Evolutionary conservation across 2,888 invertebrate genomes (phyloP), one percentile per base, ranked within the genome.

Genomic region (Lycocerus yunnanus): DNA sequence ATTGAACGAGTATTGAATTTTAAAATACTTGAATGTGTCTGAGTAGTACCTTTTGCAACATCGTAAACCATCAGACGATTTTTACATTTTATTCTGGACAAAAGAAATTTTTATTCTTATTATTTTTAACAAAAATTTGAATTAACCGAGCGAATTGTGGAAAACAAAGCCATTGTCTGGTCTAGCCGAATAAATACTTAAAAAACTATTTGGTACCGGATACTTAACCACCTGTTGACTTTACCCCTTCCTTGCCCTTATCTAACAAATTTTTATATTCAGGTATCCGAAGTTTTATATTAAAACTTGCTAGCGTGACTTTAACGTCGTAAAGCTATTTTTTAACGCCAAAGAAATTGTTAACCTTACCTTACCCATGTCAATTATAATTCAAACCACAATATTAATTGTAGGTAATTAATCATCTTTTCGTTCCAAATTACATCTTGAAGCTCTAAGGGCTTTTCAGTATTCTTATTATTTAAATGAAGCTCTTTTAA

Each of bases 211-310:
- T n/a, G n/a, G 11, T 69, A 71, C 75, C 71, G 75, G 75, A 75
- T 66, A 69, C 61, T 65, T 21, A 60, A 61, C 68, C 75, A 75
- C 72, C 71, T 75, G 75, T 75, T 75, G 68, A 66, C 75, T 43
- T 43, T 43, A 43, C 43, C 43, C 43, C 43, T 69, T 61, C 66
- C 66, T 69, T 69, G 71, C 74, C 72, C 75, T 75, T 75, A 75
- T 75, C 75, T 72, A 60, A 71, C 71, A 15, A 21, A 71, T 60
- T 74, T 75, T 59, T 72, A 69, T 63, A 20, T 15, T 21, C 75
- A 75, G 75, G 75, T 75, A 75, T 58, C 66, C 43, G 24, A 71
- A 16, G 6, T 43, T 67, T 68, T 70, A 63, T 63, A 63, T 63
- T 43, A 63, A 63, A 63, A 63, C 20, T 18, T 3, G 20, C 16